phyloP scores from a whole-genome alignment of 2,797 vertebrate species.

The Molossus molossus region DNA sequence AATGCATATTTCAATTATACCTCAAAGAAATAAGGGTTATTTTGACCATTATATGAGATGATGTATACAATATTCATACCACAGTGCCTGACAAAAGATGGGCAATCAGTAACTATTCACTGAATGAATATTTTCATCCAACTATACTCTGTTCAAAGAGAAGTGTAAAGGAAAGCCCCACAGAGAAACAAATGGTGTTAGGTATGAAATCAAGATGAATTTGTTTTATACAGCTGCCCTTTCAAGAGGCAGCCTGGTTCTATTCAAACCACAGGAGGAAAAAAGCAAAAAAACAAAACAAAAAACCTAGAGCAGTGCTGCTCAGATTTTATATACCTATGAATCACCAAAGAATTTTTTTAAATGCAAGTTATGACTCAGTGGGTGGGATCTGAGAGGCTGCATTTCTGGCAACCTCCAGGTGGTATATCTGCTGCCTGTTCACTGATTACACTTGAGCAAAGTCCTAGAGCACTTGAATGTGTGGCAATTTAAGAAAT shows the following conservation, averaged over 20 bases:
- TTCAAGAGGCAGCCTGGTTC: not conserved
- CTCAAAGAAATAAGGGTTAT: not conserved
- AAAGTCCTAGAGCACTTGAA: not conserved
- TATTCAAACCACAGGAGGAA: not conserved
- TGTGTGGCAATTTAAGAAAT: not conserved
- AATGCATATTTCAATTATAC: not conserved
- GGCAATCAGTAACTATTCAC: not conserved
- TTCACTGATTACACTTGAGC: not conserved
- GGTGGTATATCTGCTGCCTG: not conserved
- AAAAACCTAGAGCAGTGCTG: not conserved
- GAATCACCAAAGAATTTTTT: not conserved
- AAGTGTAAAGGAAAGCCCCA: not conserved
- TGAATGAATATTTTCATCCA: constrained; percentile 15
- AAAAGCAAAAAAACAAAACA: not conserved
- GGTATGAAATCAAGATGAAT: constrained; percentile 17
- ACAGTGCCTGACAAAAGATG: not conserved
- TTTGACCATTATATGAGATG: constrained; percentile 3
- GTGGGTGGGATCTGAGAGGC: not conserved
- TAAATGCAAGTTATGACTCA: not conserved
- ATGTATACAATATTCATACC: not conserved
- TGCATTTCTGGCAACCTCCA: not conserved
- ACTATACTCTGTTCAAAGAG: not conserved
- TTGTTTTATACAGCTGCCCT: not conserved
- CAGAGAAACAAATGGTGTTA: not conserved
- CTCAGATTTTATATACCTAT: not conserved